Base-by-base conservation (phyloP, 2,888 invertebrate species). In the Torymus auratus region DNA sequence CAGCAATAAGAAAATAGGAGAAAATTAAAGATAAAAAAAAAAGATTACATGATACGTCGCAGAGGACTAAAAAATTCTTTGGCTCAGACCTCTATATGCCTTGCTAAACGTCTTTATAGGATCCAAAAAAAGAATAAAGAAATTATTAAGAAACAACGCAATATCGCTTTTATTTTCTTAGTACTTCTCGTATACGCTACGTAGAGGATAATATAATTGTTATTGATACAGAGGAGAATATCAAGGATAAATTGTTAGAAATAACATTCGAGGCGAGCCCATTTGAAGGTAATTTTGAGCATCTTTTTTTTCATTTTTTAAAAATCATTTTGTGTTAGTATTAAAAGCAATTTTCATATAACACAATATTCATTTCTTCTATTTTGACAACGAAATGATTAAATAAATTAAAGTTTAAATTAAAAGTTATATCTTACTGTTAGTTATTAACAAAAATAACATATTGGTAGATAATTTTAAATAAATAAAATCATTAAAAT, bases 51-150 rank as follows among this genome's bases (percentile, higher is more conserved):
- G 68, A 72, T 70, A 12, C 64, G n/a, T 67, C 17, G 67, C 76
- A 77, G 78, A 82, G 78, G 79, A 83, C 81, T 83, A 80, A 77
- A 87, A 88, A 88, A 88, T 89, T 87, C 88, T 87, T 89, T 88
- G 89, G 86, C 87, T 88, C 87, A 87, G 84, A 87, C 83, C 84
- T 84, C 71, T 83, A 78, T 83, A 83, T 83, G 80, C 84, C 23
- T 84, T 83, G 77, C 55, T 77, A 56, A 76, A 67, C 67, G 61
- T 76, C 20, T 60, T 80, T 60, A 75, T 60, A 75, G 75, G 53
- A 70, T 65, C 13, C n/a, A 80, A 80, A 50, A 80, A 75, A 80
- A 65, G 52, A 79, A 68, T 79, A 69, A 78, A 78, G 67, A 74
- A 74, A 58, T 69, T n/a, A 70, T 80, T 75, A 60, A 74, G 15